Conservation (phyloP, 2,888 invertebrate species). For the Blera fallax region DNA sequence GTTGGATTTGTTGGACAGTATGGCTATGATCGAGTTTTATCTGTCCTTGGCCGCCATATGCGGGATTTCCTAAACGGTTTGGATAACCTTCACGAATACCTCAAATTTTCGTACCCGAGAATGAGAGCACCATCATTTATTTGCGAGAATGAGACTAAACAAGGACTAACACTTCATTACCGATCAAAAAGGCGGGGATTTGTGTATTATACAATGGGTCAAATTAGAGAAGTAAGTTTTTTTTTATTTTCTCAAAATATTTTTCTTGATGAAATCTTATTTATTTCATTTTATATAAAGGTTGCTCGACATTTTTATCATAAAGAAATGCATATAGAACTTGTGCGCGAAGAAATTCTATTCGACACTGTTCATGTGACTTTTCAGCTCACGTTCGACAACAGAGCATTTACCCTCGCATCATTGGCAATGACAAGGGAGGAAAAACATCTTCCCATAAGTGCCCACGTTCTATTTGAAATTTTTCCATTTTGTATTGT, state of each 20-base stretch:
- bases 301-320: conserved; percentile 97
- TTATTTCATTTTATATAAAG: conserved; percentile 79
- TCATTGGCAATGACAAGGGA: conserved; percentile 93
- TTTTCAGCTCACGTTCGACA: conserved; percentile 96
- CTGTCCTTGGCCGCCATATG: conserved; percentile 95
- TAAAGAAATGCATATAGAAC: conserved; percentile 95
- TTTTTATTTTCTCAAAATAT: background rate
- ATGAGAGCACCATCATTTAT: conserved; percentile 97
- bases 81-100: conserved; percentile 98
- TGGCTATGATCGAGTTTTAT: conserved; percentile 95
- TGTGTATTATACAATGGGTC: conserved; percentile 98
- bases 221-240: conserved; percentile 89
- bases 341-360: conserved; percentile 92
- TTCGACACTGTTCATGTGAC: conserved; percentile 97
- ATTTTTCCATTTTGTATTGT: conserved; percentile 99
- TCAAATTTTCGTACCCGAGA: conserved; percentile 96
- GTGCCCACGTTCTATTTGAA: conserved; percentile 95
- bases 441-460: conserved; percentile 93
- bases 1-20: conserved; percentile 96
- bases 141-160: conserved; percentile 96
- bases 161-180: conserved; percentile 96
- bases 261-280: background rate
- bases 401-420: conserved; percentile 93
- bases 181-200: conserved; percentile 96
- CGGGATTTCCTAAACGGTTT: conserved; percentile 97